Evolutionary conservation across 2,888 invertebrate genomes (phyloP).

Genomic region (Heliconius aoede): DNA sequence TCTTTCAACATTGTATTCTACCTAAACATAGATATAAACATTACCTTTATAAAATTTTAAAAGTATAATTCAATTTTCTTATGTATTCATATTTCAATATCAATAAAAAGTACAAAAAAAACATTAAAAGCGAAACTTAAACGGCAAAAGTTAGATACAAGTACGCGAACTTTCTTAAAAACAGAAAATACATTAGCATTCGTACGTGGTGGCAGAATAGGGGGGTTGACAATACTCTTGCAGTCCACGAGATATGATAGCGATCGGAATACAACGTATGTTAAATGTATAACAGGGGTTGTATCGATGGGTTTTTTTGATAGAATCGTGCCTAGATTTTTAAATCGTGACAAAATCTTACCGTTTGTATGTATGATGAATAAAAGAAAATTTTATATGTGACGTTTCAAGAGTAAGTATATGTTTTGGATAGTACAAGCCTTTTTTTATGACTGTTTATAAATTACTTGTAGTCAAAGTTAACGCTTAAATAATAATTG

Average conservation of each 20-base stretch:
- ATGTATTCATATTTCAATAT: background rate
- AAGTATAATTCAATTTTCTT: background rate
- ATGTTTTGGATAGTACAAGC: background rate
- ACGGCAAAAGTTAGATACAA: slow-evolving; percentile 24
- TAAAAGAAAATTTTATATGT: background rate
- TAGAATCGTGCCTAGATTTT: background rate
- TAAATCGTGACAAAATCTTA: background rate
- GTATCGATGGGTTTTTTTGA: slow-evolving; percentile 19
- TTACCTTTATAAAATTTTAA: background rate
- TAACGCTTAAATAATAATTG: too few species aligned
- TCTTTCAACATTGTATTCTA: too few species aligned
- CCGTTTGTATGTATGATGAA: background rate
- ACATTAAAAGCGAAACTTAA: background rate
- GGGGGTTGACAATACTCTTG: slow-evolving; percentile 39
- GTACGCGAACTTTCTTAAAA: slow-evolving; percentile 62
- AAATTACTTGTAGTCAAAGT: too few species aligned
- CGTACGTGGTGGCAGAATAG: slow-evolving; percentile 61
- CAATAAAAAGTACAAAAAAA: background rate
- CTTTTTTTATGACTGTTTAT: too few species aligned
- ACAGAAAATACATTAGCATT: slow-evolving; percentile 61
- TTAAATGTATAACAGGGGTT: slow-evolving; percentile 16
- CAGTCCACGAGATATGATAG: slow-evolving; percentile 22
- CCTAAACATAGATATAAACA: too few species aligned
- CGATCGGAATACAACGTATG: slow-evolving; percentile 23
- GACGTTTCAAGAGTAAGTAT: background rate